Percentiles rank a stretch among this genome's conserved stretches.
These are phyloP conservation scores for Limnephilus rhombicus DNA, from an alignment of 2,888 invertebrate species.

Conservation along the genomic window DNA sequence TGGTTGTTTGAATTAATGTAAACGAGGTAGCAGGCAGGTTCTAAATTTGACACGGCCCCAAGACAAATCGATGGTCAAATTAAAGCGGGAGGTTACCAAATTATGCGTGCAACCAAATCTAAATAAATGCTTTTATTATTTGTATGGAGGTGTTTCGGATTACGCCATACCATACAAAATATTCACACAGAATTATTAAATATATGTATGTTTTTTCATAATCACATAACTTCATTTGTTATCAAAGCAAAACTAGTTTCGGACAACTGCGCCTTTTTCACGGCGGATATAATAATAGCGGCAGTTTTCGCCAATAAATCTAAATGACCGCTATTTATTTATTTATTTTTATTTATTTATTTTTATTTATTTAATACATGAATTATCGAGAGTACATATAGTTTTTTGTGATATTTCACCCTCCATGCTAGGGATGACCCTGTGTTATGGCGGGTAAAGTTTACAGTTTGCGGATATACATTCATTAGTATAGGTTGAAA, in stretches of 20 bases:
- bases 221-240: neutral
- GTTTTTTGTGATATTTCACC: no score
- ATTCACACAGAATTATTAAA: neutral
- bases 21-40: neutral
- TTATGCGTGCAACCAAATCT: neutral
- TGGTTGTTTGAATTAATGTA: neutral
- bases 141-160: neutral
- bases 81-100: neutral
- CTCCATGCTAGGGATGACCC: no score
- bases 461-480: no score
- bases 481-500: no score
- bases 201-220: neutral
- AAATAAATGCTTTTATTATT: neutral
- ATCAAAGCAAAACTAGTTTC: neutral
- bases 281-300: no score
- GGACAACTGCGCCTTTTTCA: no score
- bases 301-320: neutral
- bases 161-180: neutral
- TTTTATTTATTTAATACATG: no score
- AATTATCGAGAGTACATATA: no score
- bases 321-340: neutral
- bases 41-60: neutral
- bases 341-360: no score
- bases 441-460: no score
- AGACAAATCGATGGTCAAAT: slow-evolving; percentile 1